Evolutionary conservation across 2,113 vertebrate species (phyloP).

Genomic region (Pogona vitticeps): DNA sequence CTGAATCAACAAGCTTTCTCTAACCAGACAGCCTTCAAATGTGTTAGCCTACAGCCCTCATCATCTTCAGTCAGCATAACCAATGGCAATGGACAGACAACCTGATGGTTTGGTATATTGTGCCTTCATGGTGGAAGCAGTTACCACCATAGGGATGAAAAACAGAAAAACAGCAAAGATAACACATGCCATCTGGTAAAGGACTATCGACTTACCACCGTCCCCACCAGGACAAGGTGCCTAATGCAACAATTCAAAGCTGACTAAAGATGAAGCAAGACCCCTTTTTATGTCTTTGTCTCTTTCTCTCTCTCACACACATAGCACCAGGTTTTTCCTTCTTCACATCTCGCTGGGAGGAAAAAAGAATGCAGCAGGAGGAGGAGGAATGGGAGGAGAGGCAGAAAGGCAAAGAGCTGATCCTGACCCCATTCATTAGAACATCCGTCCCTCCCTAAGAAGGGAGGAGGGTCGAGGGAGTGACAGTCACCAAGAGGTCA

Average conservation of each 20-base stretch:
- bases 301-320: background rate
- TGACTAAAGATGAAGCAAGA: slow-evolving; percentile 45
- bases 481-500: slow-evolving; percentile 68
- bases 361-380: background rate
- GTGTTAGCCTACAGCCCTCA: background rate
- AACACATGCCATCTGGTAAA: background rate
- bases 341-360: background rate
- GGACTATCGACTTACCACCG: slow-evolving; percentile 11
- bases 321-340: background rate
- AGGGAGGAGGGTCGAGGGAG: slow-evolving; percentile 54
- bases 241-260: background rate
- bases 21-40: background rate
- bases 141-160: background rate
- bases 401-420: slow-evolving; percentile 7
- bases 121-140: background rate
- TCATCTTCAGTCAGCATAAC: background rate
- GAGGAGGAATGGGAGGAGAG: background rate
- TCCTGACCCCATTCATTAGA: slow-evolving; percentile 25
- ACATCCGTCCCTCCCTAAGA: slow-evolving; percentile 27
- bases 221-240: background rate
- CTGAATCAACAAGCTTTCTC: background rate
- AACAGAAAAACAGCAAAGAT: slow-evolving; percentile 12
- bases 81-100: background rate
- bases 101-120: background rate
- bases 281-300: background rate